Evolutionary conservation across 2,888 invertebrate genomes (phyloP).

Genomic region (Cylindroiulus punctatus): DNA sequence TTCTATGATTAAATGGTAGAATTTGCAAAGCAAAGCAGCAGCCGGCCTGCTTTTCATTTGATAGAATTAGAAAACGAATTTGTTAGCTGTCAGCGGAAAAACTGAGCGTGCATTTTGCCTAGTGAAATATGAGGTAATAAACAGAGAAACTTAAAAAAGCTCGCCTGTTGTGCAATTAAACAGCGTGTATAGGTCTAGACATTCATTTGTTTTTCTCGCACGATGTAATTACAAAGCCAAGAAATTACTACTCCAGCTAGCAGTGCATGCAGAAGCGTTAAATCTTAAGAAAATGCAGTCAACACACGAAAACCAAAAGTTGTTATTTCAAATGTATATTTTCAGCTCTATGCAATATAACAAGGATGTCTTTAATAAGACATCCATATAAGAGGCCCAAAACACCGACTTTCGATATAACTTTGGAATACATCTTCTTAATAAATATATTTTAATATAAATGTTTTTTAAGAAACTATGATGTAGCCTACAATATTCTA

Average conservation of each 20-base stretch:
- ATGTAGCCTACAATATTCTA: too few relatives aligned
- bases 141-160: background rate
- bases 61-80: conserved; percentile 11
- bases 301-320: background rate
- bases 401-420: too few relatives aligned
- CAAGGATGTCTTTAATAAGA: too few relatives aligned
- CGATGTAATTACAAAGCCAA: conserved; percentile 11
- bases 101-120: background rate
- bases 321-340: background rate
- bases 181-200: background rate
- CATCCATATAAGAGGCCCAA: too few relatives aligned
- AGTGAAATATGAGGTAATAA: conserved; percentile 34
- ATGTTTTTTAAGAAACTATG: too few relatives aligned
- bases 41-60: background rate
- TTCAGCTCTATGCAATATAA: too few relatives aligned
- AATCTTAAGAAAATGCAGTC: background rate
- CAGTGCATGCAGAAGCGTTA: background rate
- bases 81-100: conserved; percentile 15
- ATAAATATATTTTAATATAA: too few relatives aligned
- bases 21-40: background rate
- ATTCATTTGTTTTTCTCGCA: conserved; percentile 17
- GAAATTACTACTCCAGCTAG: background rate
- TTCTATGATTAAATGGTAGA: background rate
- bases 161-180: conserved; percentile 5
- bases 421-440: too few relatives aligned